Base-by-base conservation (phyloP, 2,113 vertebrate species). In the Ancistrus triradiatus region DNA sequence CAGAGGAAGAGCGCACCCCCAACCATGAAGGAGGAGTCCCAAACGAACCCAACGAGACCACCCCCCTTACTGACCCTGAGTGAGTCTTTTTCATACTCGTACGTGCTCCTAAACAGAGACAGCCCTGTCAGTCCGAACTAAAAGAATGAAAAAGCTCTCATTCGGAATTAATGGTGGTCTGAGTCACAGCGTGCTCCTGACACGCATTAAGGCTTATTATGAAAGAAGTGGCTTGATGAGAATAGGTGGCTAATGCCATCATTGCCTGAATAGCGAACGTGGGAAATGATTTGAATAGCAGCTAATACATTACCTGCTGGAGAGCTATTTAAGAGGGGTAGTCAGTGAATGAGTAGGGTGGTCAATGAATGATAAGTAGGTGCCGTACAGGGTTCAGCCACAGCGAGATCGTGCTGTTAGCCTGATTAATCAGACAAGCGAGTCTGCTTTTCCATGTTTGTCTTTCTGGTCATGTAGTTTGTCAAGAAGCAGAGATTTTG, bases 41-140 rank as follows among this genome's bases (percentile, higher is more conserved):
- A 73, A 91, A 85, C 1, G 96, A 99, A 70, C 95, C 95, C 68
- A 99, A 93, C 0, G 96, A 99, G 89, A 99, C 96, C 83, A 99
- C 96, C 0, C 96, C 95, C 0, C 76, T 99, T 76, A 99, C 95
- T 0, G 94, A 93, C 78, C 93, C 95, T 27, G 96, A 99, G 96
- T 99, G 90, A 25, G 95, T 82, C 55, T 10, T 21, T 35, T 18
- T 37, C 2, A 17, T 5, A 22, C 42, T 25, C 4, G 11, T 13
- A 10, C 28, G 13, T 9, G 7, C 35, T 50, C 25, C 15, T 19
- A 48, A 9, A 44, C 28, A 56, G 11, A 47, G 31, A 43, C 15
- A 13, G 33, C 44, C 25, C n/a, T 10, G 19, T 31, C 27, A 33
- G 33, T 31, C 24, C 28, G 13, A 13, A 52, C 13, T 11, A 6